These are phyloP conservation scores for Neosilurus mollespiculum DNA, from an alignment of 2,797 vertebrate species.

Conservation along the genomic window DNA sequence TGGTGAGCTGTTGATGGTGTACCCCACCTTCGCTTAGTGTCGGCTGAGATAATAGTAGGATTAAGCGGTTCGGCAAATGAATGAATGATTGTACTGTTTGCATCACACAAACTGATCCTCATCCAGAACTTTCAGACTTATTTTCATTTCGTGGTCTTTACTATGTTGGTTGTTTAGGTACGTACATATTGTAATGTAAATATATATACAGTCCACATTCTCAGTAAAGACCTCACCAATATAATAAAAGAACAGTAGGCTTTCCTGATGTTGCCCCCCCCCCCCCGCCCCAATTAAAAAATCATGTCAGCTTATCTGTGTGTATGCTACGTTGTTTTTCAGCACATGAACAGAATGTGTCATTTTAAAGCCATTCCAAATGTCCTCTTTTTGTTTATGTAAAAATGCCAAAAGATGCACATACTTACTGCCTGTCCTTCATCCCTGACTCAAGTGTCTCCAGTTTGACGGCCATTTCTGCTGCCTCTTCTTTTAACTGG, in stretches of 20 bases:
- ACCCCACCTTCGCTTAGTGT: no score
- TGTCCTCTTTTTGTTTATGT: background rate
- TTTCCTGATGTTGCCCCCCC: background rate
- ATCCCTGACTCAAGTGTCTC: conserved; percentile 51
- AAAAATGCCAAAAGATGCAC: background rate
- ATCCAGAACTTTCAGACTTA: background rate
- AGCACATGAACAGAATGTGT: background rate
- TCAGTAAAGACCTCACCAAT: background rate
- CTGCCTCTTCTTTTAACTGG: conserved; percentile 46
- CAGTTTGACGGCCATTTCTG: conserved; percentile 31
- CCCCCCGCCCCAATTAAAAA: no score
- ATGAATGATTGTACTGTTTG: no score
- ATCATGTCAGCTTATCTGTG: background rate
- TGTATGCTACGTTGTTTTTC: background rate
- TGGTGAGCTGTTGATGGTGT: no score
- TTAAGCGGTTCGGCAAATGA: background rate
- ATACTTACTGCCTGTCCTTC: conserved; percentile 57
- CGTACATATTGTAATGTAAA: no score
- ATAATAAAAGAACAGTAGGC: background rate
- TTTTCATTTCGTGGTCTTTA: background rate
- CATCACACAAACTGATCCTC: background rate
- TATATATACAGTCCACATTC: no score
- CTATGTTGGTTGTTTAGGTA: background rate
- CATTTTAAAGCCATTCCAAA: background rate
- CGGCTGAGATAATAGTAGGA: no score